These are phyloP conservation scores for Menidia beryllina DNA, from an alignment of 2,113 vertebrate genomes.

Conservation along the genomic window DNA sequence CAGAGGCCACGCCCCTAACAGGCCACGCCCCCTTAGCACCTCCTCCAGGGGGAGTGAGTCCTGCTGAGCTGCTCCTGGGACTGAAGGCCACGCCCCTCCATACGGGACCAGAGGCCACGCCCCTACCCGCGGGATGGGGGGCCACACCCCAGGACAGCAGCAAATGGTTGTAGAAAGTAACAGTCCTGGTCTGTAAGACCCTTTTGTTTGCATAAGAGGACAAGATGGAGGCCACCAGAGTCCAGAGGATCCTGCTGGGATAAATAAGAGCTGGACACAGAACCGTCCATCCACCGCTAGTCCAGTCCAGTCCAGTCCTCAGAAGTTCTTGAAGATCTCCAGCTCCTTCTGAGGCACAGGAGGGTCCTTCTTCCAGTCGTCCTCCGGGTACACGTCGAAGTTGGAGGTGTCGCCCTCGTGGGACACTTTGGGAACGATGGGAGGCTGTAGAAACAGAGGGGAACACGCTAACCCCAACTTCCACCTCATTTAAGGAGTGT, in stretches of 20 bases:
- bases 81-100: no score
- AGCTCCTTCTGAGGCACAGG: conserved; percentile 88
- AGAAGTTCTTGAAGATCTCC: conserved; percentile 95
- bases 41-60: no score
- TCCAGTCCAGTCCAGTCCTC: conserved; percentile 50
- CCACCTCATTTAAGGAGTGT: no score
- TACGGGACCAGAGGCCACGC: no score
- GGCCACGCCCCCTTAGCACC: no score
- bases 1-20: no score
- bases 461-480: neutral
- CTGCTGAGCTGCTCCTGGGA: no score
- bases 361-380: conserved; percentile 88
- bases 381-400: conserved; percentile 95
- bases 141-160: no score
- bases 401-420: conserved; percentile 95
- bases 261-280: conserved; percentile 29
- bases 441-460: conserved; percentile 83
- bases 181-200: conserved; percentile 64
- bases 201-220: conserved; percentile 59
- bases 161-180: conserved; percentile 67
- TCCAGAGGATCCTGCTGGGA: conserved; percentile 39
- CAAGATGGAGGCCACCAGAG: conserved; percentile 10
- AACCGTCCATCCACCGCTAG: neutral
- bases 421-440: conserved; percentile 91
- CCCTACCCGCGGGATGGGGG: no score